Conservation (phyloP, 2,888 invertebrate species). For the Agrotis exclamationis region DNA sequence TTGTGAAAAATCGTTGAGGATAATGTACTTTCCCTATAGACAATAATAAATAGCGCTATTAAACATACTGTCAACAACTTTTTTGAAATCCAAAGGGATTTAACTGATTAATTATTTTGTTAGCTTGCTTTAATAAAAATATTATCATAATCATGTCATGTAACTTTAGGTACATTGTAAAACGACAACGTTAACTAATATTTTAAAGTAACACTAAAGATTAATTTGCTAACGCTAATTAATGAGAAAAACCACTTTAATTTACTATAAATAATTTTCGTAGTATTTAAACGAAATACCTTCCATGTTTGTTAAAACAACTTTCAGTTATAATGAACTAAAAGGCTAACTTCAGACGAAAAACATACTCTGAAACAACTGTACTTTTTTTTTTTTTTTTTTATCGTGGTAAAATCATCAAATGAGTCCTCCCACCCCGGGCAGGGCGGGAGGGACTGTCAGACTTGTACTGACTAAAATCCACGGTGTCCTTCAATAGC, state of each 20-base stretch:
- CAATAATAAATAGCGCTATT: neutral
- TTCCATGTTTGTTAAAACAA: constrained; percentile 6
- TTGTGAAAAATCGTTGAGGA: neutral
- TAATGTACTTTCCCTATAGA: neutral
- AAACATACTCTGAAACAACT: constrained; percentile 32
- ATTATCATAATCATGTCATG: neutral
- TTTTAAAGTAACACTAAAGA: neutral
- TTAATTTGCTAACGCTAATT: neutral
- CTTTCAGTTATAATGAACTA: constrained; percentile 33
- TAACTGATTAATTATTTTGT: neutral
- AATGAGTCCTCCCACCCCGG: too few relatives aligned
- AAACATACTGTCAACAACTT: neutral
- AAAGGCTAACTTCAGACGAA: constrained; percentile 27
- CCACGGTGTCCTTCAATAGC: too few relatives aligned
- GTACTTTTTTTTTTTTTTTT: too few relatives aligned
- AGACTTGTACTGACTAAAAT: too few relatives aligned
- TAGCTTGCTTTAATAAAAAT: neutral
- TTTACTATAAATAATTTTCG: neutral
- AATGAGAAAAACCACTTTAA: neutral
- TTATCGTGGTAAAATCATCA: too few relatives aligned
- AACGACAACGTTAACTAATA: neutral
- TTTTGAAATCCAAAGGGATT: neutral
- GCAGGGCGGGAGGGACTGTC: too few relatives aligned
- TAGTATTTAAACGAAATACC: constrained; percentile 11
- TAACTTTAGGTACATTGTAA: neutral